phyloP scores from a whole-genome alignment of 2,113 vertebrate genomes.

The Pseudorectes ferrugineus region DNA sequence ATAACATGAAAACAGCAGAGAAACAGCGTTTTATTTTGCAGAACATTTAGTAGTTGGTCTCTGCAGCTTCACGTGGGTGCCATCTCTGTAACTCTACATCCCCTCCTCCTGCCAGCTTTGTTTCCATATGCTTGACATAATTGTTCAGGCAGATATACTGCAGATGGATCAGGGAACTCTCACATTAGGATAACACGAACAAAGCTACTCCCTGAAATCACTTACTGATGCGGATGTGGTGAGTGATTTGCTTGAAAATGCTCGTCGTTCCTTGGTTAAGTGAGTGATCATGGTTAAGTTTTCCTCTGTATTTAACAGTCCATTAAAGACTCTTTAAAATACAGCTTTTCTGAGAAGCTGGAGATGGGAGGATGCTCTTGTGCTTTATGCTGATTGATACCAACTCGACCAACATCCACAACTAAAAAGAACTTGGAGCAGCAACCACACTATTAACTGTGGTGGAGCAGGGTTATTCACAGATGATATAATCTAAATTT shows the following conservation, averaged over 20 bases:
- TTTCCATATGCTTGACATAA: neutral
- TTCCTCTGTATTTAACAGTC: constrained; percentile 3
- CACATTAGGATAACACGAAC: neutral
- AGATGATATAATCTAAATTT: neutral
- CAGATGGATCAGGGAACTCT: neutral
- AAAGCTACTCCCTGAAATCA: neutral
- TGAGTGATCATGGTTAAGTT: neutral
- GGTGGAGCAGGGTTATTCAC: neutral
- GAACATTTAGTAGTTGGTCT: neutral
- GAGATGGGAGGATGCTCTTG: neutral
- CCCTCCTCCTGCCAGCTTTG: neutral
- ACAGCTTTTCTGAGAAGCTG: neutral
- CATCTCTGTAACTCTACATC: fast-evolving
- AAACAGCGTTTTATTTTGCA: neutral
- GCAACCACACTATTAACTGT: neutral
- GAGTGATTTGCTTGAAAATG: neutral
- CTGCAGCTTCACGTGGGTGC: neutral
- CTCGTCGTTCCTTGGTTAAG: neutral
- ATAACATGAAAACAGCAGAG: neutral
- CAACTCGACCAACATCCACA: neutral
- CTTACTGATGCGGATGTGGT: neutral
- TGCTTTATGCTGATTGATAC: neutral
- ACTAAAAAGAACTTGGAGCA: neutral
- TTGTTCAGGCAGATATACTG: neutral
- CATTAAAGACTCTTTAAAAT: neutral